These are phyloP conservation scores for Eulemur rufifrons DNA, from an alignment of 2,113 vertebrate genomes.

Conservation along the genomic window DNA sequence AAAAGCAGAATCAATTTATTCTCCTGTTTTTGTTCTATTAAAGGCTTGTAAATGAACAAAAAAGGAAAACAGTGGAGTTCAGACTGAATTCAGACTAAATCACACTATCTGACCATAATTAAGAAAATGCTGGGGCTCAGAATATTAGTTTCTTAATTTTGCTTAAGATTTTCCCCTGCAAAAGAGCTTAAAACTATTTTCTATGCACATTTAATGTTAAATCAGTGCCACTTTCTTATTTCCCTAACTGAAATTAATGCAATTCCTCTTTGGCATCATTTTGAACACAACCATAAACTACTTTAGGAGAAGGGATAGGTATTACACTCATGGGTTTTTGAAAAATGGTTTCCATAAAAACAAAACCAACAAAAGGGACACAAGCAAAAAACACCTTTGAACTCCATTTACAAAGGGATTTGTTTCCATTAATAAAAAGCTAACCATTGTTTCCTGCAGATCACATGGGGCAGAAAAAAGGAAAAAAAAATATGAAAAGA, in stretches of 20 bases:
- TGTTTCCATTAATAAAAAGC: not conserved
- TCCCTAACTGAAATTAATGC: conserved; percentile 1
- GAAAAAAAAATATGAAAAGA: too few species aligned
- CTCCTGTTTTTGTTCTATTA: not conserved
- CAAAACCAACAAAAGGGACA: not conserved
- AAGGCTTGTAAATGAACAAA: not conserved
- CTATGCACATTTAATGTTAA: not conserved
- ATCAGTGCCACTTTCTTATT: not conserved
- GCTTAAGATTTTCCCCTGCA: not conserved
- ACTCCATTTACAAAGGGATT: not conserved
- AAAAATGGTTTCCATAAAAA: conserved; percentile 6
- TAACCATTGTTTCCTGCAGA: not conserved
- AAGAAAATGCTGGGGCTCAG: not conserved
- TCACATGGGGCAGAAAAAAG: too few species aligned
- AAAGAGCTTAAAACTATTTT: conserved; percentile 2
- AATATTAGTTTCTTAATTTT: conserved; percentile 26
- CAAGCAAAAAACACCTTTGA: not conserved
- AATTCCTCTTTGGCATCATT: conserved; percentile 4
- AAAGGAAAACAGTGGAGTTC: not conserved
- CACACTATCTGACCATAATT: not conserved
- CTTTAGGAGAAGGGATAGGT: not conserved
- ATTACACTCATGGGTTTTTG: not conserved
- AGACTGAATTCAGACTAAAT: not conserved
- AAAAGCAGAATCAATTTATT: not conserved
- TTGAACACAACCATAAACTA: conserved; percentile 10